Conservation (phyloP, 2,113 vertebrate species). For the Mungos mungo region DNA sequence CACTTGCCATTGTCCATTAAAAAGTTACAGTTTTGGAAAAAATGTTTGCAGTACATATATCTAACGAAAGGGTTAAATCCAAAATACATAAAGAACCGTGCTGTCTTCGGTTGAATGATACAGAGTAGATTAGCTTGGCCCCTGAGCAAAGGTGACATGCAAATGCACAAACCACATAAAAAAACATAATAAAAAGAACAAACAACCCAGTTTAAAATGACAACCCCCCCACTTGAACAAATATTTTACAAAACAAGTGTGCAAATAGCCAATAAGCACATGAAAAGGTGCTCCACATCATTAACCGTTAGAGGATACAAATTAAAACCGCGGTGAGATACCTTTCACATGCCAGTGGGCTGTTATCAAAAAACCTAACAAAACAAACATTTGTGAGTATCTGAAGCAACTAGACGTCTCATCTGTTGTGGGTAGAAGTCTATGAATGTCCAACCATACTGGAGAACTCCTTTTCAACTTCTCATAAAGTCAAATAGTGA, state of each 20-base stretch:
- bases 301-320: not conserved
- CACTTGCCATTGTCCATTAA: not conserved
- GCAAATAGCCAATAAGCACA: not conserved
- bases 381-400: not conserved
- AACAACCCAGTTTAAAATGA: not conserved
- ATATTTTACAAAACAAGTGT: not conserved
- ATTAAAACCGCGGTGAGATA: not conserved
- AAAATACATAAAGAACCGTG: not conserved
- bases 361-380: not conserved
- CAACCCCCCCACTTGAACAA: not conserved
- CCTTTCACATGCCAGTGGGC: not conserved
- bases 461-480: not conserved
- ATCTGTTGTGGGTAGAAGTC: not conserved
- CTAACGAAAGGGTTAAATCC: not conserved
- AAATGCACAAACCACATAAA: not conserved
- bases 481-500: not conserved
- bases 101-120: not conserved
- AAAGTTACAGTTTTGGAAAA: not conserved
- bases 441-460: not conserved
- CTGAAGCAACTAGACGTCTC: not conserved
- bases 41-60: not conserved
- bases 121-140: not conserved
- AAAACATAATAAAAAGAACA: not conserved
- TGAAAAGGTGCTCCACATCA: not conserved
- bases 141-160: not conserved